Base-by-base conservation (phyloP, 2,797 vertebrate species). In the Leptatherina wallacei region DNA sequence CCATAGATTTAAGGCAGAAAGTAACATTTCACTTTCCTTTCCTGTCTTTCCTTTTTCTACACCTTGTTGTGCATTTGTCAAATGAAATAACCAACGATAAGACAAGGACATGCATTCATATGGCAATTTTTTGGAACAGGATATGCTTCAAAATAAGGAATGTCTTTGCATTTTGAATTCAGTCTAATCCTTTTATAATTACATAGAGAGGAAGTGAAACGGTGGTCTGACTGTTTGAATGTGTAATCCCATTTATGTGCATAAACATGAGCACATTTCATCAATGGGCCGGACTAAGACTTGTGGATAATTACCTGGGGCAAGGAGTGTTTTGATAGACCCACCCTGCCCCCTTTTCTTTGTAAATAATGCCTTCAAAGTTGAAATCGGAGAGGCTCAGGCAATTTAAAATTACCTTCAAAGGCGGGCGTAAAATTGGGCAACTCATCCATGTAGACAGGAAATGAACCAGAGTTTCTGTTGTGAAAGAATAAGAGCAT, bases 361-460 rank as follows among this genome's bases (percentile, higher is more conserved):
- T 84, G 82, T 86, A 89, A 89, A 90, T 90, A 92, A 90, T 91
- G 85, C 77, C 90, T 86, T 86, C 65, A 93, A 89, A 94, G 89
- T 83, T 91, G 76, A 82, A 91, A 92, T 87, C 90, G 92, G 87
- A 95, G 92, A 92, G 89, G 94, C 93, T 93, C 78, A 87, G 91
- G 94, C 91, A 92, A 92, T 93, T 92, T 91, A 91, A 91, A 93
- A 93, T 93, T 94, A 91, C 91, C 69, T 92, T 87, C 90, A 91
- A 96, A 95, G 94, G 95, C 88, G 95, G 93, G 90, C 85, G 74
- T 96, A 94, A 96, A 96, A 96, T 87, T 96, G 94, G 93, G 92
- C 93, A 95, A 95, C 94, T 92, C 95, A 93, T 95, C 96, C 95
- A 95, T 95, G 95, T 95, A 95, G 94, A 94, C 94, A 95, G 94